These are phyloP conservation scores for Papilio xuthus DNA, from an alignment of 1,140 invertebrate species.

Conservation along the genomic window DNA sequence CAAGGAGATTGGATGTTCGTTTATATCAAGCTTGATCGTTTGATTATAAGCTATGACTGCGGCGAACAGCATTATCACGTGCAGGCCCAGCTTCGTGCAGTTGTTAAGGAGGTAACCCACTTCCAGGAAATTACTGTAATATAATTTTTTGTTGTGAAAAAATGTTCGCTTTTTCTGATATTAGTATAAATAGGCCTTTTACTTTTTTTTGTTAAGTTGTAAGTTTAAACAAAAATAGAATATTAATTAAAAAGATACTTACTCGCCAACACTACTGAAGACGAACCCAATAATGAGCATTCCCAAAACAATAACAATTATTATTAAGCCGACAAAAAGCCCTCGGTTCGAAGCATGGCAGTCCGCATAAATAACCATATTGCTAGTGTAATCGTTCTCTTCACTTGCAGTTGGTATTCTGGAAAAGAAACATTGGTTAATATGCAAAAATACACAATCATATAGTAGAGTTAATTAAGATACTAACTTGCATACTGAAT, in stretches of 20 bases:
- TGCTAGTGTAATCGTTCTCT: conserved; percentile 81
- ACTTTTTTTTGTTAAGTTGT: not conserved
- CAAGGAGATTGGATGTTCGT: conserved; percentile 84
- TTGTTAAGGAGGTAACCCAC: conserved; percentile 77
- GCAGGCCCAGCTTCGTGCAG: conserved; percentile 76
- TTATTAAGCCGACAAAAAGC: conserved; percentile 85
- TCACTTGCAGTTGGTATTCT: conserved; percentile 75
- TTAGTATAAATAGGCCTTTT: no score
- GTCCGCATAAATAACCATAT: conserved; percentile 86
- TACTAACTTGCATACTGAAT: conserved; percentile 67
- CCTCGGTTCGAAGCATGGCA: conserved; percentile 88
- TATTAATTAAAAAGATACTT: conserved; percentile 43
- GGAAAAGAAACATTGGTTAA: conserved; percentile 24
- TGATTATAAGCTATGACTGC: conserved; percentile 83
- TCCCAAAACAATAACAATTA: conserved; percentile 84
- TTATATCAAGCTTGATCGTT: conserved; percentile 84
- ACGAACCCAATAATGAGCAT: conserved; percentile 87
- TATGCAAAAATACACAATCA: not conserved
- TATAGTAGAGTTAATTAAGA: not conserved
- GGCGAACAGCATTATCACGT: conserved; percentile 81
- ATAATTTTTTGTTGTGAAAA: conserved; percentile 9
- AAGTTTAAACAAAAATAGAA: not conserved
- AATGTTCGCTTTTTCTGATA: no score
- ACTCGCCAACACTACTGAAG: conserved; percentile 81
- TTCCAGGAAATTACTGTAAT: conserved; percentile 71